Conservation (phyloP, 2,113 vertebrate species). For the Cyprinodon tularosa region DNA sequence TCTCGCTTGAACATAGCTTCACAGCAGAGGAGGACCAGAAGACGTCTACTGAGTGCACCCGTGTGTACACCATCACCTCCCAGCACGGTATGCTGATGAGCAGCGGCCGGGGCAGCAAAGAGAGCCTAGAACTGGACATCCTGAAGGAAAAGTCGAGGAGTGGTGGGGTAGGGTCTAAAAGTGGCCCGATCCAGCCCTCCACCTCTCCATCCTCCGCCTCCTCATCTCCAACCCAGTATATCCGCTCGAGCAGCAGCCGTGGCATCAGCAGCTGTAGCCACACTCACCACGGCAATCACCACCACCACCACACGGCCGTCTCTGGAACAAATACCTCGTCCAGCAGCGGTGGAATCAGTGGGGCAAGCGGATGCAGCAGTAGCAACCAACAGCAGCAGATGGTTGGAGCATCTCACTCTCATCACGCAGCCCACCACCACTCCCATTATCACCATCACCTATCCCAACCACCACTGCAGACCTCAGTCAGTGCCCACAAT, state of each 20-base stretch:
- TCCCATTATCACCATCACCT: constrained; percentile 77
- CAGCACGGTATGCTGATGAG: constrained; percentile 90
- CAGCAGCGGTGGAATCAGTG: constrained; percentile 42
- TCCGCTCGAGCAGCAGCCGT: constrained; percentile 54
- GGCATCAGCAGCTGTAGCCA: constrained; percentile 47
- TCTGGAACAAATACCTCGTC: constrained; percentile 29
- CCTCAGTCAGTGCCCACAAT: constrained; percentile 84
- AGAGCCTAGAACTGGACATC: constrained; percentile 91
- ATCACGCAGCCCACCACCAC: constrained; percentile 69
- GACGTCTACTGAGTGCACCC: constrained; percentile 76
- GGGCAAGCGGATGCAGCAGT: constrained; percentile 44
- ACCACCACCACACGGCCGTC: constrained; percentile 55
- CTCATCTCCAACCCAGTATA: constrained; percentile 74
- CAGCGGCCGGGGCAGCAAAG: constrained; percentile 79
- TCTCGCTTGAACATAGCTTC: constrained; percentile 86
- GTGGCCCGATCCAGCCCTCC: constrained; percentile 66
- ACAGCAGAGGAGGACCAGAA: constrained; percentile 85
- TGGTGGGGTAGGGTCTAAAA: constrained; percentile 60
- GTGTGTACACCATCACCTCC: constrained; percentile 92
- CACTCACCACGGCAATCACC: constrained; percentile 62
- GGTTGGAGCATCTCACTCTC: constrained; percentile 46
- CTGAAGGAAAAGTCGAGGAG: constrained; percentile 82
- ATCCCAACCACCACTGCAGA: constrained; percentile 81
- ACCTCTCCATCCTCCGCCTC: constrained; percentile 71
- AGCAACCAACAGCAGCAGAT: constrained; percentile 49